These are phyloP conservation scores for Hemaris fuciformis DNA, from an alignment of 2,888 invertebrate genomes.

Conservation along the genomic window DNA sequence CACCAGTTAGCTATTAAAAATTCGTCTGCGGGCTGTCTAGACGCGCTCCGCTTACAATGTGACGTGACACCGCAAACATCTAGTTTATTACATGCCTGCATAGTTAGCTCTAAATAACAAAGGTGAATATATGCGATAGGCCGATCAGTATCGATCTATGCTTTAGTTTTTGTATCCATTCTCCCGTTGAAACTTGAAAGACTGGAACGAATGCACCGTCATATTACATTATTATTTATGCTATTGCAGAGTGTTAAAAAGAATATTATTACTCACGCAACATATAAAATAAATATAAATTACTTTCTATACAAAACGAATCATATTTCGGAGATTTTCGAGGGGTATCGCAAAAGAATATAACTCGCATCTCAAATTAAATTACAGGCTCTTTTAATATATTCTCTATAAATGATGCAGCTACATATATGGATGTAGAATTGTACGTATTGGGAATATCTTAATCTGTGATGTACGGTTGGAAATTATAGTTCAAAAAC, in stretches of 20 bases:
- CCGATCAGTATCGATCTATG: not conserved
- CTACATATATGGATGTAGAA: not conserved
- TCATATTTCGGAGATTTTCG: no score
- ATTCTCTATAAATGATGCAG: no score
- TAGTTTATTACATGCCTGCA: conserved; percentile 33
- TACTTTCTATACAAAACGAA: no score
- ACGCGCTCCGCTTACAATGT: conserved; percentile 59
- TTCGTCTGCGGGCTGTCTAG: conserved; percentile 74
- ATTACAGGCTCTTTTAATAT: no score
- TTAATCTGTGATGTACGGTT: not conserved
- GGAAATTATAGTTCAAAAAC: not conserved
- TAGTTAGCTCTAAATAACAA: not conserved
- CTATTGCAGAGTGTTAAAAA: no score
- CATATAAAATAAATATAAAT: no score
- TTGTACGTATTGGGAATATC: not conserved
- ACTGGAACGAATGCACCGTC: no score
- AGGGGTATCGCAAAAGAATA: no score
- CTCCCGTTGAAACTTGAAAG: not conserved
- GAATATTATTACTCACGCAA: no score
- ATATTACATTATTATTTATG: no score
- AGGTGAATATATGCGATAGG: not conserved
- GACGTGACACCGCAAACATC: conserved; percentile 54
- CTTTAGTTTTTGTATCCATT: not conserved
- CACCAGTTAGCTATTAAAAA: conserved; percentile 52
- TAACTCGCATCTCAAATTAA: no score